Evolutionary conservation across 2,888 invertebrate species (phyloP).

Genomic region (Oscheius sp.): DNA sequence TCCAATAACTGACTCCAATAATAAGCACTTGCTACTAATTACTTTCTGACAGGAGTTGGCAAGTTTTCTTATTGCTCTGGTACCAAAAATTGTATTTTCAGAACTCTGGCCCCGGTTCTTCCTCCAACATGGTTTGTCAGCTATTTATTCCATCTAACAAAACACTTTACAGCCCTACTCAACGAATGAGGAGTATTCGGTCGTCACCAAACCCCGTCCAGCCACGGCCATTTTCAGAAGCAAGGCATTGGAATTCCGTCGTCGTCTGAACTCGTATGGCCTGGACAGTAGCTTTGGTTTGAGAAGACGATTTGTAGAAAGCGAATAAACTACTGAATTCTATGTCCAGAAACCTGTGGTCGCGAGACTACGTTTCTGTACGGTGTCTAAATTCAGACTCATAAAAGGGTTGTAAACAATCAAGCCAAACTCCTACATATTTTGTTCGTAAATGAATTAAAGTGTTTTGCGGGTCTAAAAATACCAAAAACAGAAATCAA

Average conservation of each 20-base stretch:
- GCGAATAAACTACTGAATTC: not conserved
- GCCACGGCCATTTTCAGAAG: slow-evolving; percentile 1
- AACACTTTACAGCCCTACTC: not conserved
- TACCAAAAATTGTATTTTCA: not conserved
- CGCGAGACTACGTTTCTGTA: too few species aligned
- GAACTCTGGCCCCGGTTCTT: not conserved
- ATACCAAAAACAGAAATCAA: too few species aligned
- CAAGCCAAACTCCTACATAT: too few species aligned
- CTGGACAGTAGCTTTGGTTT: not conserved
- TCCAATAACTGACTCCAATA: not conserved
- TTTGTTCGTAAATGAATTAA: too few species aligned
- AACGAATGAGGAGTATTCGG: slow-evolving; percentile 5
- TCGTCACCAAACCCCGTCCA: slow-evolving; percentile 8
- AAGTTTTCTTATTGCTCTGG: not conserved
- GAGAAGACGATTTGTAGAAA: not conserved
- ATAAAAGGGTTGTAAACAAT: too few species aligned
- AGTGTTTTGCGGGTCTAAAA: too few species aligned
- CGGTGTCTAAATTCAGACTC: too few species aligned
- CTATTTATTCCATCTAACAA: too few species aligned
- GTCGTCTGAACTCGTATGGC: slow-evolving; percentile 6
- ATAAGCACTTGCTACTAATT: not conserved
- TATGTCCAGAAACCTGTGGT: too few species aligned
- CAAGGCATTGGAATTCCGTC: slow-evolving; percentile 17
- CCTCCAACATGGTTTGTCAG: too few species aligned
- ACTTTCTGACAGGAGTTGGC: not conserved